Evolutionary conservation across 2,888 invertebrate species (phyloP).

Genomic region (Noctua pronuba): DNA sequence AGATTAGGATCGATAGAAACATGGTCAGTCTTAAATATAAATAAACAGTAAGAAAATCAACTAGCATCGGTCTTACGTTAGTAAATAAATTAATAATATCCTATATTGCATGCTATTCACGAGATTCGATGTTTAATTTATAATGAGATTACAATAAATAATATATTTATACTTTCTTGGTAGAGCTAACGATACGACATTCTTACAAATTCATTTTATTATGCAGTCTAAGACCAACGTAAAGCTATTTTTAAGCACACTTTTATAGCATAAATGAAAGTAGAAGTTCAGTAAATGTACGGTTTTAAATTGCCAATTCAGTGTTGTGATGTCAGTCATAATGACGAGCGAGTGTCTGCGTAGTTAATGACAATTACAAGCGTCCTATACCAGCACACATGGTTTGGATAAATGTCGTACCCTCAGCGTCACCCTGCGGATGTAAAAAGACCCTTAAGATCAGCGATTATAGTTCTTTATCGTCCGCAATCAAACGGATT

Average conservation of each 20-base stretch:
- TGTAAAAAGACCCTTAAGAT: conserved; percentile 17
- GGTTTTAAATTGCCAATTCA: background rate
- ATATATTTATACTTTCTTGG: background rate
- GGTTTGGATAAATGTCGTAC: conserved; percentile 1
- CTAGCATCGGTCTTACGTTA: conserved; percentile 52
- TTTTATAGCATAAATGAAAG: background rate
- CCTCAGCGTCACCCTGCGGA: background rate
- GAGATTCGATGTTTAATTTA: conserved; percentile 55
- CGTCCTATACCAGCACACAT: background rate
- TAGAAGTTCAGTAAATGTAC: background rate
- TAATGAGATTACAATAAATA: conserved; percentile 32
- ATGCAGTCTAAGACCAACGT: background rate
- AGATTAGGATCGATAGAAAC: conserved; percentile 72
- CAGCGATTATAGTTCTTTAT: background rate
- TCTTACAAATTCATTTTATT: background rate
- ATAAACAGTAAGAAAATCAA: conserved; percentile 56
- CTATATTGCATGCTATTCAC: conserved; percentile 40
- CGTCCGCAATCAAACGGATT: background rate
- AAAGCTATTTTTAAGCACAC: background rate
- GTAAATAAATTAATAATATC: conserved; percentile 51
- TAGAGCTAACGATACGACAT: conserved; percentile 19
- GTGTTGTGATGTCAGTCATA: background rate
- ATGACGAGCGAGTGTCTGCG: background rate
- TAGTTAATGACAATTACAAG: background rate
- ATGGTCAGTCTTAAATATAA: conserved; percentile 74